A percentile compares a stretch with the other conserved stretches of the same genome.
phyloP scores from a whole-genome alignment of 53 echinoderm and acorn worm species.

The Paracentrotus lividus region DNA sequence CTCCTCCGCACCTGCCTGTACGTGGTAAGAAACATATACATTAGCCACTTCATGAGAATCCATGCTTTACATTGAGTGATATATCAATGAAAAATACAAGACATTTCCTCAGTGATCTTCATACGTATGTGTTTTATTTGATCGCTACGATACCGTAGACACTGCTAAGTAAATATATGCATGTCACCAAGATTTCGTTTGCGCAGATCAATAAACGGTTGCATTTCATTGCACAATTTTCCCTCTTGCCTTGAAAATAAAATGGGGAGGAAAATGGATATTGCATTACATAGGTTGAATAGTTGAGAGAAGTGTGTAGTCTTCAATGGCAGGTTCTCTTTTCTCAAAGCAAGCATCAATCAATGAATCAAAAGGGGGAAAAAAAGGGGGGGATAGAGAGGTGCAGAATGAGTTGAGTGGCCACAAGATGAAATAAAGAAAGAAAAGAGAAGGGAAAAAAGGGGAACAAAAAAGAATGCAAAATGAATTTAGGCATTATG shows the following conservation, averaged over 20 bases:
- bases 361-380: no score
- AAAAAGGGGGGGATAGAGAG: no score
- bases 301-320: background rate
- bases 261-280: background rate
- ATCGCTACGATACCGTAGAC: background rate
- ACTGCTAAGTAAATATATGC: constrained; percentile 1
- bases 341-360: no score
- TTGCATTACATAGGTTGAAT: background rate
- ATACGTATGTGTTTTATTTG: background rate
- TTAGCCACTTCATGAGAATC: background rate
- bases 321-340: background rate
- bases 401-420: no score
- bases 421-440: no score
- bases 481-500: no score
- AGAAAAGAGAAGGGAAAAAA: no score
- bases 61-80: background rate
- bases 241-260: background rate
- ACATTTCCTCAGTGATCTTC: background rate
- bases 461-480: no score
- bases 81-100: background rate
- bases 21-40: background rate
- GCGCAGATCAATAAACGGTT: constrained; percentile 33
- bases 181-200: constrained; percentile 4
- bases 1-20: background rate
- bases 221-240: constrained; percentile 37